Base-by-base conservation (phyloP, 2,888 invertebrate species). In the Plagodis pulveraria region DNA sequence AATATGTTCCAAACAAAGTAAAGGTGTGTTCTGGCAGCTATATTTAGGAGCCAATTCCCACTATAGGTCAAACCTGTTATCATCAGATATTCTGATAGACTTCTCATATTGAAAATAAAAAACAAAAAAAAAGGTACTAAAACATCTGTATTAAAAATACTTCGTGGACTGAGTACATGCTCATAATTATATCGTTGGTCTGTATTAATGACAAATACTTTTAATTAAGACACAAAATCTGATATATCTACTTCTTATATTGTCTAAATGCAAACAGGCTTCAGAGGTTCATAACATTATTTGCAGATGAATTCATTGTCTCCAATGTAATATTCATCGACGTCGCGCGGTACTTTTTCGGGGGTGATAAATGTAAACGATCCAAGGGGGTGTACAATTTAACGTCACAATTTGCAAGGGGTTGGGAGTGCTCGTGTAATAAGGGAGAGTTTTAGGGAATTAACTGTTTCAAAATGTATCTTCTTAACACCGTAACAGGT, bases 361-460 rank as follows among this genome's bases (percentile, higher is more conserved):
- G 77, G 69, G 69, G 78, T 12, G 82, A 83, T 86, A 84, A 85
- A 85, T 83, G 84, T 81, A 81, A 85, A 84, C 81, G 81, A 79
- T 72, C 71, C 66, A 66, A 69, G 72, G 74, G 74, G 69, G 76
- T 71, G 75, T 73, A 78, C 80, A 79, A 83, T 85, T 84, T 85
- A 82, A 83, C 74, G 76, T 78, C 73, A 74, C 77, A 77, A 78
- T 78, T 81, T 77, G 74, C 76, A 65, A 76, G 73, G 10, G 74
- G 77, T 74, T 76, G 59, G 55, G 47, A 45, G 41, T 42, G 34
- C 10, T 42, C 33, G 12, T 46, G 54, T 35, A 59, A n/a, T 22
- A 5, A 54, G 50, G 58, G 46, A 47, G 5, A 6, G 35, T 54
- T 42, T 7, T 40, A 10, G 44, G 53, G 49, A 47, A 22, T 41